phyloP scores from a whole-genome alignment of 2,888 invertebrate genomes.

The Drepanosiphum platanoidis region DNA sequence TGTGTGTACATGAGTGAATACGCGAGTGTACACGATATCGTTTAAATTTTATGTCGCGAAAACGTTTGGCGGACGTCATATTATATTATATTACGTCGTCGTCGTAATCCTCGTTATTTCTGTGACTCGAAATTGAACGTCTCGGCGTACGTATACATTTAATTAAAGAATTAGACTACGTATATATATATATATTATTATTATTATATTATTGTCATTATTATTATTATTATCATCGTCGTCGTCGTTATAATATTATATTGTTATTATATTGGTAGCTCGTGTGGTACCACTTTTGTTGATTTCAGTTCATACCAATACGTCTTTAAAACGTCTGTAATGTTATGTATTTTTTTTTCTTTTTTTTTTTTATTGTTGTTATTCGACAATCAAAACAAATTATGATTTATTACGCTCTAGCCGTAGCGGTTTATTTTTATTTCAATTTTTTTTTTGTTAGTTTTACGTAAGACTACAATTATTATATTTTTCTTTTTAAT shows the following conservation, averaged over 20 bases:
- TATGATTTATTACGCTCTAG: background rate
- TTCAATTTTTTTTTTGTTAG: no score
- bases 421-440: conserved; percentile 2
- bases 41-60: background rate
- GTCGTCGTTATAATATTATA: background rate
- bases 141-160: background rate
- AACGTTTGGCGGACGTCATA: background rate
- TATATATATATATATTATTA: background rate
- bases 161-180: conserved; percentile 1
- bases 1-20: background rate
- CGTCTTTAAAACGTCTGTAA: background rate
- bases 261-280: conserved; percentile 8
- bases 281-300: background rate
- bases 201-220: background rate
- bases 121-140: background rate
- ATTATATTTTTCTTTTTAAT: conserved; percentile 21
- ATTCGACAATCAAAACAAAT: conserved; percentile 53
- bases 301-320: background rate
- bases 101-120: background rate
- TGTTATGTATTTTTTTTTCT: conserved; percentile 6
- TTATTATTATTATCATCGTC: conserved; percentile 12
- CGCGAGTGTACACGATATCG: background rate
- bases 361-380: conserved; percentile 53
- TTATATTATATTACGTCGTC: background rate
- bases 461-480: conserved; percentile 11